These are phyloP conservation scores for Gracilinanus agilis DNA, from an alignment of 2,113 vertebrate genomes.

Conservation along the genomic window DNA sequence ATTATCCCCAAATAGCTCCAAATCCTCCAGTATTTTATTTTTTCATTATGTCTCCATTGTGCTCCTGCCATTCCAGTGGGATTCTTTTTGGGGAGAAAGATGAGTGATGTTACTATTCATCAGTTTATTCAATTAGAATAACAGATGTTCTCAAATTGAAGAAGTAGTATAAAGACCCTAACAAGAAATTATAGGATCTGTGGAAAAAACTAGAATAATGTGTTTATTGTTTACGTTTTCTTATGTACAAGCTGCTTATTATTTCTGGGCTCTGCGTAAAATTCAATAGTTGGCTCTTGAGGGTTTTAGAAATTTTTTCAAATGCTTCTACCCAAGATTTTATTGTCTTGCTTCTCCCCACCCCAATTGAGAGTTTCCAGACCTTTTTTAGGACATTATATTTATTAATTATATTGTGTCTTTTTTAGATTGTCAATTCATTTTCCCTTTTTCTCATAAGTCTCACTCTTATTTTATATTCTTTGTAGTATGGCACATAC, in stretches of 20 bases:
- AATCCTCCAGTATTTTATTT: neutral
- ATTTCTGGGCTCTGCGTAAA: neutral
- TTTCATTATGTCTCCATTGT: neutral
- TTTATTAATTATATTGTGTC: neutral
- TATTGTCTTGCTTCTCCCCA: neutral
- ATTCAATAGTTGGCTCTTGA: neutral
- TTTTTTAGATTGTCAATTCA: neutral
- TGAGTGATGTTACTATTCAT: neutral
- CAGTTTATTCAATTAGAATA: neutral
- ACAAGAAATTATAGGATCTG: neutral
- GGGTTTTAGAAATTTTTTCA: neutral
- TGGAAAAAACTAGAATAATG: neutral
- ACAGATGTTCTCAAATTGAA: neutral
- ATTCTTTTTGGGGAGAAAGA: neutral
- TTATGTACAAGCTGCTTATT: neutral
- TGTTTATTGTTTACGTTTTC: neutral
- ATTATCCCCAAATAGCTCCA: neutral
- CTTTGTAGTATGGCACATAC: neutral
- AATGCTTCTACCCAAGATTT: neutral
- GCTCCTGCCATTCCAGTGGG: neutral
- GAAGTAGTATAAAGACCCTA: neutral
- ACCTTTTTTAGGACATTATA: neutral
- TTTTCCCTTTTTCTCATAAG: neutral
- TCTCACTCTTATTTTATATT: neutral
- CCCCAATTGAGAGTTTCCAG: neutral